Base-by-base conservation (phyloP, 2,888 invertebrate species). In the Ashinkailepas kermadecensis region DNA sequence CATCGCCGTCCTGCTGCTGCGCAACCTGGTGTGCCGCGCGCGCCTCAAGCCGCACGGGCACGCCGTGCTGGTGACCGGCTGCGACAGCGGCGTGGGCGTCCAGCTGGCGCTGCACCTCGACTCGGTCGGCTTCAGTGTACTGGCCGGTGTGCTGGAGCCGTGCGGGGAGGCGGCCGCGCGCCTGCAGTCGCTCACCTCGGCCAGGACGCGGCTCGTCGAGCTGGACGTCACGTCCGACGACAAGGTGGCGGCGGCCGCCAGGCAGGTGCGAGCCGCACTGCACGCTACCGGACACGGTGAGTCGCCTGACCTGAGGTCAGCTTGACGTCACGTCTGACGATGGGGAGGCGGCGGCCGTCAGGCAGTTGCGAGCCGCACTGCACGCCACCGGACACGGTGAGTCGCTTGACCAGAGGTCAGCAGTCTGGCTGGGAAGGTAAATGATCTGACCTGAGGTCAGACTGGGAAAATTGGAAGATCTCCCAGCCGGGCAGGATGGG, bases 51-150 rank as follows among this genome's bases (percentile, higher is more conserved):
- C 74, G 54, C 54, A 21, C 54, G 74, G 74, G 54, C 39, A 54
- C 39, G 81, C 82, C 1, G 83, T 85, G n/a, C 80, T 85, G 18
- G 82, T 85, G 58, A 82, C 83, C 79, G 86, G 86, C 21, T 86
- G 86, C 70, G 86, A 86, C 81, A 82, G 83, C n/a, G 88, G 88
- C 39, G 88, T 89, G 83, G 87, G 85, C 59, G 83, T 85, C 70
- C 84, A 86, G 78, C 82, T 87, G 59, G 87, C 87, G 0, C 82
- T 85, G 70, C 85, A 86, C 80, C 85, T 86, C 81, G 85, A 86
- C 57, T 83, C 83, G 54, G 83, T 85, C 79, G 87, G 87, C 13
- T 85, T 87, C 81, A 13, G 54, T 15, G 74, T 74, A 54, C 39
- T 74, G 39, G 74, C 74, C 54, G 74, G 74, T 1, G 74, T 74